A percentile compares a stretch with the other conserved stretches of the same genome.
These are phyloP conservation scores for Cettia cetti DNA, from an alignment of 2,113 vertebrate genomes.

Conservation along the genomic window DNA sequence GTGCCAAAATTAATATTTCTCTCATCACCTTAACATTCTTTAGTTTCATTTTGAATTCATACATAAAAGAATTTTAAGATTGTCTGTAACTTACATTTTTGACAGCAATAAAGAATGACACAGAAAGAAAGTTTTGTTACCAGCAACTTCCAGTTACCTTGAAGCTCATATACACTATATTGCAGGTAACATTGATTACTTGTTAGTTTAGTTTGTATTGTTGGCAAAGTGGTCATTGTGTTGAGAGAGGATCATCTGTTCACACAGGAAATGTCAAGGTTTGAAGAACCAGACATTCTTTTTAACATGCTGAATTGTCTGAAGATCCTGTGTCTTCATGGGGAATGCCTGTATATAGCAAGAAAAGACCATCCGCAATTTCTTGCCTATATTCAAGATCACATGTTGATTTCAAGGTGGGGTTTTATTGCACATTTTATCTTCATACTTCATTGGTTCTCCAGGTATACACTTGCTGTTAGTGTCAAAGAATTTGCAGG, in stretches of 20 bases:
- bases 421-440: background rate
- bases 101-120: constrained; percentile 88
- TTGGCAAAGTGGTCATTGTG: background rate
- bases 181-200: constrained; percentile 82
- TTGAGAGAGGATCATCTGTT: constrained; percentile 9
- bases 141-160: constrained; percentile 93
- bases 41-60: background rate
- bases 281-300: constrained; percentile 98
- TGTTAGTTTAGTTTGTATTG: constrained; percentile 15
- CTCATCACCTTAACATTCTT: background rate
- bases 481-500: background rate
- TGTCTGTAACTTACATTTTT: constrained; percentile 48
- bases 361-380: constrained; percentile 94
- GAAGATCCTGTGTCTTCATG: constrained; percentile 94
- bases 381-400: constrained; percentile 92
- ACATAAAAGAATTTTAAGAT: background rate
- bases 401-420: constrained; percentile 95
- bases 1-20: background rate
- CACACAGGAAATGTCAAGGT: constrained; percentile 92
- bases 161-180: constrained; percentile 94
- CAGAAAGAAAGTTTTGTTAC: constrained; percentile 92
- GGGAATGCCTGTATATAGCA: constrained; percentile 91
- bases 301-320: constrained; percentile 98
- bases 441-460: background rate
- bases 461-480: background rate